phyloP scores from a whole-genome alignment of 2,797 vertebrate species.

The Cetoscarus ocellatus region DNA sequence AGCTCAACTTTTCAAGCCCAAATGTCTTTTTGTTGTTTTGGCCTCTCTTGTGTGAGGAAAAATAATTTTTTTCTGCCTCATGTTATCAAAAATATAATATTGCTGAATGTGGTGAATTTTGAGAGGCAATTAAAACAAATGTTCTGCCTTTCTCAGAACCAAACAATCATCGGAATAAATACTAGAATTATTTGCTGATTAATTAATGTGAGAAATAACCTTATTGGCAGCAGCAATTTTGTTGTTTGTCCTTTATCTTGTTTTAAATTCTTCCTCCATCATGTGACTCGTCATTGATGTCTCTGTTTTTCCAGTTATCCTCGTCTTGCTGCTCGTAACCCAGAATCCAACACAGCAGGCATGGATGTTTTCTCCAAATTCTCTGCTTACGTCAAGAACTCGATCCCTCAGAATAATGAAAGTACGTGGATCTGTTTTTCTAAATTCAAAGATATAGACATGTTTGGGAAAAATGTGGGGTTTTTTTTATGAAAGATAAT shows the following conservation, averaged over 20 bases:
- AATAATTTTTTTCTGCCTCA: too few species aligned
- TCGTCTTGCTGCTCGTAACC: conserved; percentile 89
- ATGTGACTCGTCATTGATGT: neutral
- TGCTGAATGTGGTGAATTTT: too few species aligned
- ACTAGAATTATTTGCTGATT: neutral
- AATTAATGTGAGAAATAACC: neutral
- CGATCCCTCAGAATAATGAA: conserved; percentile 88
- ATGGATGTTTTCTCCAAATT: conserved; percentile 94
- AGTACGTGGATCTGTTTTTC: conserved; percentile 79
- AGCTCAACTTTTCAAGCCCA: too few species aligned
- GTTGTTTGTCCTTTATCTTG: neutral
- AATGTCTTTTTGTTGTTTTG: too few species aligned
- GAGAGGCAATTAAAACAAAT: neutral
- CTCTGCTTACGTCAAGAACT: conserved; percentile 94
- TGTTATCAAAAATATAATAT: too few species aligned
- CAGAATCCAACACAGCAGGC: conserved; percentile 94
- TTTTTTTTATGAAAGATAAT: too few species aligned
- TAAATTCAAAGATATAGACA: neutral
- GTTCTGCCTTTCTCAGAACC: neutral
- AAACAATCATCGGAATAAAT: neutral
- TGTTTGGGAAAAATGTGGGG: too few species aligned
- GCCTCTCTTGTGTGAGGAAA: too few species aligned
- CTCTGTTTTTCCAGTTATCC: conserved; percentile 83
- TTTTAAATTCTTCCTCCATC: neutral
- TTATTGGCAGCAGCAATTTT: neutral